Percentiles rank a stretch among this genome's conserved stretches.
Evolutionary conservation across 2,113 vertebrate species (phyloP).

Genomic region (Pica pica): DNA sequence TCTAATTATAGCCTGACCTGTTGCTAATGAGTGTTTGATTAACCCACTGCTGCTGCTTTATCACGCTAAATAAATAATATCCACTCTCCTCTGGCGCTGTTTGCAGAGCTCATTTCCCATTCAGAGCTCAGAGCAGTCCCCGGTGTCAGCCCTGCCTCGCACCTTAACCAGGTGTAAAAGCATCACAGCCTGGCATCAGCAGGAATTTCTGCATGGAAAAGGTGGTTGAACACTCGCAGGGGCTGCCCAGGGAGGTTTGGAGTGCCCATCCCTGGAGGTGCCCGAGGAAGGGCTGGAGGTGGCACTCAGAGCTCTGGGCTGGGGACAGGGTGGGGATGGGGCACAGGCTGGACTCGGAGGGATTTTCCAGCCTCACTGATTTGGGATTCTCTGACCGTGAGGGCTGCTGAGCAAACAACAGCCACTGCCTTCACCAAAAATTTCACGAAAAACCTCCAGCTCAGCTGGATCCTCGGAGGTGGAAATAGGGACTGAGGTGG

Average conservation of each 20-base stretch:
- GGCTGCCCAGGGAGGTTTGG: neutral
- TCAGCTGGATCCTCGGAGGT: neutral
- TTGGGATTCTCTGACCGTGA: neutral
- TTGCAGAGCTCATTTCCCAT: neutral
- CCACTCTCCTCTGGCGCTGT: neutral
- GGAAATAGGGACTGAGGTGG: rapidly evolving
- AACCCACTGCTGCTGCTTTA: neutral
- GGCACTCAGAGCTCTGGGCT: neutral
- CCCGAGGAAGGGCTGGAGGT: neutral
- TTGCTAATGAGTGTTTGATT: conserved; percentile 42
- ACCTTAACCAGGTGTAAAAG: neutral
- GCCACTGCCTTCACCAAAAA: neutral
- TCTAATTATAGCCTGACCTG: conserved; percentile 14
- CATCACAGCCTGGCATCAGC: neutral
- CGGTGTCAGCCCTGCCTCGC: neutral
- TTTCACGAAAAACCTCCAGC: neutral
- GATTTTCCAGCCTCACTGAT: neutral
- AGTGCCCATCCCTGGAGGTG: neutral
- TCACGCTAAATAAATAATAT: neutral
- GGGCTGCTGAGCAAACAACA: neutral
- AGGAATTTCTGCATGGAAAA: neutral
- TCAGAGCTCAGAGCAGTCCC: neutral
- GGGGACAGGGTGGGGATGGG: neutral
- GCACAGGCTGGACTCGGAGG: neutral
- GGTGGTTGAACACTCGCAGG: rapidly evolving